Evolutionary conservation across 1,140 invertebrate species (phyloP), one percentile per base, ranked within the genome.

Genomic region (Acromyrmex echinatior): DNA sequence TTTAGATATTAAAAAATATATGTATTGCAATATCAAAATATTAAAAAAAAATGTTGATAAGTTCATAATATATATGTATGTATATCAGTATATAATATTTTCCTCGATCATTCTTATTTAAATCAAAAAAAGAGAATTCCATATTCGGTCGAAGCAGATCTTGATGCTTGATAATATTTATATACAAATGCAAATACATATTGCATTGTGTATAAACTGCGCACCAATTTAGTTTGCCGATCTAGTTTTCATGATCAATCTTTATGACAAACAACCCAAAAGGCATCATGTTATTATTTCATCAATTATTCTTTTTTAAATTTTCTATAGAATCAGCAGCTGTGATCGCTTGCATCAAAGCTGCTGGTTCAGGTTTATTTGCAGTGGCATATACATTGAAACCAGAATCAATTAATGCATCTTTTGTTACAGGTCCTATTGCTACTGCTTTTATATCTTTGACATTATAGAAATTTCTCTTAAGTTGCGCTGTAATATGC

Each of bases 381-480:
- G 94, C 91, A 74, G 92, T 91, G 5, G 92, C 94, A 86, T 86
- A 78, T 63, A 92, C 87, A 39, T 81, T 31, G 51, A 93, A 77
- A 68, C 91, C 91, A 68, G 86, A 65, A 74, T 93, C 86, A 35
- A 71, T 60, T 45, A 95, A 65, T 73, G 94, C 93, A 65, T 94
- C 87, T 63, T 80, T 91, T 28, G 95, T 95, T 16, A 93, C 89
- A 68, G 94, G 93, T n/a, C 95, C 95, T 79, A 95, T 95, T 21
- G 95, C 95, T 62, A 95, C 86, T 45, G 93, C 88, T 93, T 92
- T 94, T n/a, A 93, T 85, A 63, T 86, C 84, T 31, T 91, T 82
- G 2, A 92, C 65, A 68, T 92, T 39, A 62, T 39, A 87, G 28
- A 81, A 60, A 39, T 91, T 78, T 70, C 84, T 90, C 3, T 49